Conservation (phyloP, 2,797 vertebrate genomes). For the Hippoglossus hippoglossus region DNA sequence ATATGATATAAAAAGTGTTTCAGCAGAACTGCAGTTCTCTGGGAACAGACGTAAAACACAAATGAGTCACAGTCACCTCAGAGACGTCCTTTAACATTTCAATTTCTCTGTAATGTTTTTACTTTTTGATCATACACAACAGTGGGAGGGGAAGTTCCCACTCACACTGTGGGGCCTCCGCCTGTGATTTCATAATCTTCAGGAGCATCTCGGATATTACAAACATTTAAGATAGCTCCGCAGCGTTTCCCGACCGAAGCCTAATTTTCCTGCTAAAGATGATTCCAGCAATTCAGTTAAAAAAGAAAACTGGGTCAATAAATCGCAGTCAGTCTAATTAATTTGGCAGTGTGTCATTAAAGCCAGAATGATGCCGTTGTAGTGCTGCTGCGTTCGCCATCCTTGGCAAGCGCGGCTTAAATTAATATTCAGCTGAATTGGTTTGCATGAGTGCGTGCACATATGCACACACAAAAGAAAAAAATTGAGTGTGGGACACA, state of each 20-base stretch:
- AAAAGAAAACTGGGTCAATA: conserved; percentile 77
- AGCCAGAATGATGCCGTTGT: conserved; percentile 55
- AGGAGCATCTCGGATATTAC: neutral
- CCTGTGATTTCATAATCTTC: too few species aligned
- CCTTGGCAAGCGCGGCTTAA: conserved; percentile 58
- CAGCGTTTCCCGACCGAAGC: conserved; percentile 45
- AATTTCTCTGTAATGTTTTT: too few species aligned
- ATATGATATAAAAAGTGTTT: too few species aligned
- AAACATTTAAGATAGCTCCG: conserved; percentile 22
- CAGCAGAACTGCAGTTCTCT: too few species aligned
- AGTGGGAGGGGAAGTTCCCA: too few species aligned
- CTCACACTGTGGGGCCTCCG: too few species aligned
- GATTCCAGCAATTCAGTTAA: conserved; percentile 64
- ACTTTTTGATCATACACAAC: too few species aligned
- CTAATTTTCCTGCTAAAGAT: conserved; percentile 61
- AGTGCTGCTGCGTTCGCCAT: conserved; percentile 50
- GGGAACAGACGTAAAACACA: too few species aligned
- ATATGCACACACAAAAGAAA: neutral
- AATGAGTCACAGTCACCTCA: too few species aligned
- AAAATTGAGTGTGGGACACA: conserved; percentile 19
- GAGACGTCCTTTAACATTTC: too few species aligned
- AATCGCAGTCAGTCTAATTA: conserved; percentile 76
- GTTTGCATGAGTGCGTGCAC: conserved; percentile 26
- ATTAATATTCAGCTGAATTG: conserved; percentile 70
- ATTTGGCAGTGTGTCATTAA: conserved; percentile 75